Evolutionary conservation across 2,797 vertebrate species (phyloP), one percentile per base, ranked within the genome.

Genomic region (Graptemys geographica): DNA sequence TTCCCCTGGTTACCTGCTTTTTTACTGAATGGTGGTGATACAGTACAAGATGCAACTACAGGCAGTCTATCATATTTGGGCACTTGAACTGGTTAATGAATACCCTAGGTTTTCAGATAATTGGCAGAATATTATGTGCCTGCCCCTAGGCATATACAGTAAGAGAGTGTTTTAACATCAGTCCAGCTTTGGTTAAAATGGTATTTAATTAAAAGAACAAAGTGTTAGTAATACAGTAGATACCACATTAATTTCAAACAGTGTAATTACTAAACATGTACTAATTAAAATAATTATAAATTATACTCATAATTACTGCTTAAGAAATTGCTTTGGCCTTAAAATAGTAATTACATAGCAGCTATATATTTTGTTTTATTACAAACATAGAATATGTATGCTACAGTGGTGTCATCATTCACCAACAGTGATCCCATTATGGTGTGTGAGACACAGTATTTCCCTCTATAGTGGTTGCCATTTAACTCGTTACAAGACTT

Each of bases 131-230:
- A 31, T 49, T 96, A 47, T 1, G 1, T 93, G 28, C 83, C 72
- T 97, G 92, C 49, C 85, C 90, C 91, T 87, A 83, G 87, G 87
- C 83, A 89, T 59, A 81, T 92, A 86, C 85, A 89, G 87, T 81
- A 57, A 79, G 83, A 92, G 62, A 76, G 41, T 91, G 72, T 65
- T 55, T 33, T 94, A 87, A 81, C 90, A 59, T 72, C 89, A 91
- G 84, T 56, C 56, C 95, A 90, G 88, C 82, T 94, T 89, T 94
- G 81, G 91, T 95, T 95, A 96, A 97, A 94, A 90, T 96, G 78
- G 84, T 94, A 59, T 90, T 95, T 96, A 97, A 95, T 97, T 96
- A 92, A 94, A 94, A 95, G 93, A 92, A 93, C 79, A 88, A 95
- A 96, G 93, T 90, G 65, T 84, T 92, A 97, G 72, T 72, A 96